Base-by-base conservation (phyloP, 2,888 invertebrate species). In the Drosophila bunnanda region DNA sequence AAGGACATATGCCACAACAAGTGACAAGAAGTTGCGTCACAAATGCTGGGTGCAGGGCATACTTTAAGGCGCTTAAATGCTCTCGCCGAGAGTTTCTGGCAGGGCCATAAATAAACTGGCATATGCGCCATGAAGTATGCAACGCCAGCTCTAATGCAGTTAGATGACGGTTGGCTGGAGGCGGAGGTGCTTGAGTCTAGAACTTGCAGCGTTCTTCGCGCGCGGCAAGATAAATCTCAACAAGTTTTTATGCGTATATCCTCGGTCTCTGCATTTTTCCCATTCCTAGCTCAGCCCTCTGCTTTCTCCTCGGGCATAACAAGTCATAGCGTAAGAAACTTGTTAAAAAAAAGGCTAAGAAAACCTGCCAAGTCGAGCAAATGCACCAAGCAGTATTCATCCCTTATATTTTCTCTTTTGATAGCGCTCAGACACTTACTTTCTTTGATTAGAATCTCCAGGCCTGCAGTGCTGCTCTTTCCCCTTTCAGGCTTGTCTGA, bases 141-240 rank as follows among this genome's bases (percentile, higher is more conserved):
- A 64, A 66, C 73, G 55, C 58, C 59, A 58, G 75, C 75, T 75
- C 69, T 81, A 81, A 82, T 81, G 77, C 81, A 78, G 80, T 82
- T 79, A 77, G 70, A 66, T 56, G 68, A 59, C 36, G 57, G 39
- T 46, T 66, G 64, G 54, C 17, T 54, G 30, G 54, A 17, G 50
- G 60, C 46, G 59, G 56, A 41, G 48, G 59, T 53, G 62, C 65
- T 59, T 57, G 59, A 39, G 53, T 46, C 53, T 50, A 46, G 32
- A 69, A 69, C 67, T 75, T 68, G 75, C 67, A 46, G 69, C 72
- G 67, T 66, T 65, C 74, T 74, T 78, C 80, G 84, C 81, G 78
- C 80, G 83, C 71, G 85, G 75, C 88, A 80, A 83, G 85, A 86
- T 87, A 87, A 86, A 86, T 86, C 86, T 87, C 82, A 86, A 87